Percentiles rank a stretch among this genome's conserved stretches.
Conservation (phyloP, 2,113 vertebrate genomes). For the Cephalopholis sonnerati region DNA sequence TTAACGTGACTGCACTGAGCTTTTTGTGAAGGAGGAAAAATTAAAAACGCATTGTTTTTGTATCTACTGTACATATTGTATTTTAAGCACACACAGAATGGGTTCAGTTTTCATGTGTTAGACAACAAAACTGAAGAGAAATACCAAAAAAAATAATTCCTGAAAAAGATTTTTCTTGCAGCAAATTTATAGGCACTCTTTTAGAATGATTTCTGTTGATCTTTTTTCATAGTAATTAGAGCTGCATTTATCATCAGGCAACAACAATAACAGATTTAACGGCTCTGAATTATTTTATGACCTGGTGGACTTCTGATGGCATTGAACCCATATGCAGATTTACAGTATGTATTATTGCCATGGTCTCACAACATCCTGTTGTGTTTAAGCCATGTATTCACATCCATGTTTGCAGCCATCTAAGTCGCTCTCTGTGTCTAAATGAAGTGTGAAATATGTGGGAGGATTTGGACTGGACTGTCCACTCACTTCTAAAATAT, state of each 20-base stretch:
- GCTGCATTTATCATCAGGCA: constrained; percentile 3
- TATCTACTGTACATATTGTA: neutral
- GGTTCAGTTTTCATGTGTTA: neutral
- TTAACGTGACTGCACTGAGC: neutral
- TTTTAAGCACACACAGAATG: neutral
- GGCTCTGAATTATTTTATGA: constrained; percentile 14
- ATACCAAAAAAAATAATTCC: neutral
- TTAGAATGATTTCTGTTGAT: neutral
- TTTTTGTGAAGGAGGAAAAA: constrained; percentile 1
- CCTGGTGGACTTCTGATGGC: neutral
- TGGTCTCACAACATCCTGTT: constrained; percentile 34
- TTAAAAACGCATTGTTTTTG: neutral
- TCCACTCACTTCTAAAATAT: constrained; percentile 65
- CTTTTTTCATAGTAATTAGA: constrained; percentile 7
- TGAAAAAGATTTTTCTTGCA: neutral
- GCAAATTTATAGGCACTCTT: neutral
- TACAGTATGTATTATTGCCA: constrained; percentile 1
- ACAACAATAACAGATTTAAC: constrained; percentile 25
- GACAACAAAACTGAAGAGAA: neutral
- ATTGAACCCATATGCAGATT: constrained; percentile 29
- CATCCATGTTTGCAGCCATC: constrained; percentile 27
- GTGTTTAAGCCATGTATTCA: constrained; percentile 16
- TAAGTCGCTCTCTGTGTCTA: constrained; percentile 38
- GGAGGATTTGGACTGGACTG: constrained; percentile 67
- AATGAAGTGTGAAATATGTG: constrained; percentile 74